These are phyloP conservation scores for Plecturocebus donacophilus DNA, from an alignment of 2,113 vertebrate species.

Conservation along the genomic window DNA sequence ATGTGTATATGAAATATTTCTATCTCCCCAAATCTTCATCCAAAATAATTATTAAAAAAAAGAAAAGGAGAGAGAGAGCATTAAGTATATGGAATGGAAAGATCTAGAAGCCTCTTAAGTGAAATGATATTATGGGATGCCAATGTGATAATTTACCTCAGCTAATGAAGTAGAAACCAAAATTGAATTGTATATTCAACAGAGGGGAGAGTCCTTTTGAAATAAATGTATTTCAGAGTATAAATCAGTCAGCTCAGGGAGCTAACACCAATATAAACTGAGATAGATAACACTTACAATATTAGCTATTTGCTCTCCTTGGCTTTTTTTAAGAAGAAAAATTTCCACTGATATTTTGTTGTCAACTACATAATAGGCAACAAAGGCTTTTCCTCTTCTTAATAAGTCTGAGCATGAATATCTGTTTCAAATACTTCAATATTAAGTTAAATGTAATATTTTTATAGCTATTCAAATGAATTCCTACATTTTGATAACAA, in stretches of 20 bases:
- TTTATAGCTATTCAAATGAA: constrained; percentile 33
- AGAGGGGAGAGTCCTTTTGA: background rate
- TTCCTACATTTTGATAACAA: background rate
- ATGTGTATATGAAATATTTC: background rate
- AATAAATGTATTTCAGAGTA: background rate
- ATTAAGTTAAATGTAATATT: constrained; percentile 16
- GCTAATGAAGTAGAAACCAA: constrained; percentile 38
- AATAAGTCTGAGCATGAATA: background rate
- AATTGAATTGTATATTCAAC: constrained; percentile 7
- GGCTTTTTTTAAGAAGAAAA: background rate
- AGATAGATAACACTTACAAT: constrained; percentile 7
- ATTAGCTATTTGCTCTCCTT: background rate
- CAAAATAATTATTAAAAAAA: constrained; percentile 39
- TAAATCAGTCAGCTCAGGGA: background rate
- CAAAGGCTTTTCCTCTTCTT: background rate
- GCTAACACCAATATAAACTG: background rate
- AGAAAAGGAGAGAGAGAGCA: background rate
- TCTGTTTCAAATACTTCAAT: constrained; percentile 3
- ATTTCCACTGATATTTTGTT: constrained; percentile 9
- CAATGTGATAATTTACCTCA: background rate
- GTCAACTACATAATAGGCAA: background rate
- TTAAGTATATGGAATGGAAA: background rate
- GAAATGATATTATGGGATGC: background rate
- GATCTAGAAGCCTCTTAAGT: background rate
- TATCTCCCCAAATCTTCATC: background rate